These are phyloP conservation scores for Amorpha juglandis DNA, from an alignment of 2,888 invertebrate species.

Conservation along the genomic window DNA sequence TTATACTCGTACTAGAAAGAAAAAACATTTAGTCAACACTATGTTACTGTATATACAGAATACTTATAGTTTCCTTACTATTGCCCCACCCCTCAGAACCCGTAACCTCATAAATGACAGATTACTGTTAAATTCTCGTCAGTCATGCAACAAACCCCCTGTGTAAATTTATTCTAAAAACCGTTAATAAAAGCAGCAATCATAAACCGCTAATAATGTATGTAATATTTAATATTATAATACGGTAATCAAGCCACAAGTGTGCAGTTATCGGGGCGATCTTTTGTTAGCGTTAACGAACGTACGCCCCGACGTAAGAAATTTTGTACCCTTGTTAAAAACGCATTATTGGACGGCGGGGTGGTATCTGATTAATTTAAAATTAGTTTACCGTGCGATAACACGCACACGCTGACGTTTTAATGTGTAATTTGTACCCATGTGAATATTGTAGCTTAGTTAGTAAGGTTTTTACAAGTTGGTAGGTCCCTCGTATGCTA, in stretches of 20 bases:
- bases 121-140: no score
- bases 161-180: neutral
- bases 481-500: no score
- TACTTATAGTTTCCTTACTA: no score
- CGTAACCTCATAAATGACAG: no score
- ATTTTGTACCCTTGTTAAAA: conserved; percentile 53
- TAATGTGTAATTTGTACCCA: conserved; percentile 39
- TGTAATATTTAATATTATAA: conserved; percentile 16
- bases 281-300: conserved; percentile 16
- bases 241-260: conserved; percentile 15
- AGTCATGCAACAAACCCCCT: no score
- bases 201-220: conserved; percentile 16
- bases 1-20: no score
- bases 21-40: no score
- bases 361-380: conserved; percentile 57
- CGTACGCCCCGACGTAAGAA: conserved; percentile 33
- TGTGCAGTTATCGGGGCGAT: conserved; percentile 24
- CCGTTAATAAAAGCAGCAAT: neutral
- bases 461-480: no score
- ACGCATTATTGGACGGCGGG: conserved; percentile 44
- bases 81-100: no score
- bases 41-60: no score
- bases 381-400: conserved; percentile 46
- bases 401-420: conserved; percentile 38
- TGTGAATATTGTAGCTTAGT: neutral